phyloP scores from a whole-genome alignment of 2,113 vertebrate genomes.

The Siphamia tubifer region DNA sequence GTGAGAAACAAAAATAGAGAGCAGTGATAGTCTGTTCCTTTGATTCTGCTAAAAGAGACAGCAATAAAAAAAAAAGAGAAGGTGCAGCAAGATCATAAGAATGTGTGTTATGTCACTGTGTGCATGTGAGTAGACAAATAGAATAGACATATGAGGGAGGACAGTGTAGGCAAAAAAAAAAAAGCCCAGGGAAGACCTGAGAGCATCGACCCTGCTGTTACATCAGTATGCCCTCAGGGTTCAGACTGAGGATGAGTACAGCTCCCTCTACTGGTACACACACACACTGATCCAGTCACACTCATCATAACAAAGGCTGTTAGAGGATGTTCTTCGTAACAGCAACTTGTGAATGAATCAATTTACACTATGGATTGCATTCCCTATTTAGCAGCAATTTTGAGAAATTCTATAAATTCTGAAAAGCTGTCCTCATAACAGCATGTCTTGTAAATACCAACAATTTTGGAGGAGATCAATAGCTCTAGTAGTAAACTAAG shows the following conservation, averaged over 20 bases:
- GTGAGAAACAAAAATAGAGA: conserved; percentile 35
- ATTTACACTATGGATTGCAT: background rate
- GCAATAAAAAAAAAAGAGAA: background rate
- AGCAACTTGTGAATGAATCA: conserved; percentile 21
- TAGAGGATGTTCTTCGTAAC: conserved; percentile 4
- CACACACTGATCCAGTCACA: background rate
- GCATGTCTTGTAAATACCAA: conserved; percentile 50
- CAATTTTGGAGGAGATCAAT: conserved; percentile 46
- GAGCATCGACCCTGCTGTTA: conserved; percentile 55
- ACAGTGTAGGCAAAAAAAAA: too few species aligned
- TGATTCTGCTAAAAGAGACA: background rate
- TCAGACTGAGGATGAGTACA: conserved; percentile 26
- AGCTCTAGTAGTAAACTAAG: conserved; percentile 28
- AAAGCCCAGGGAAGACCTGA: conserved; percentile 27
- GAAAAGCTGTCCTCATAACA: background rate
- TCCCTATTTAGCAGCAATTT: conserved; percentile 4
- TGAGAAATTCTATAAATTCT: background rate
- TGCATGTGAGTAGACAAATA: background rate
- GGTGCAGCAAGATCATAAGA: background rate
- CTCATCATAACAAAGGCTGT: conserved; percentile 33
- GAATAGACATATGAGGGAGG: background rate
- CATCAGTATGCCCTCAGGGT: conserved; percentile 62
- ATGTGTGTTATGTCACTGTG: background rate
- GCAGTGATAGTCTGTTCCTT: conserved; percentile 9
- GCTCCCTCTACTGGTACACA: conserved; percentile 74